Base-by-base conservation (phyloP, 2,113 vertebrate species). In the Phalacrocorax carbo region DNA sequence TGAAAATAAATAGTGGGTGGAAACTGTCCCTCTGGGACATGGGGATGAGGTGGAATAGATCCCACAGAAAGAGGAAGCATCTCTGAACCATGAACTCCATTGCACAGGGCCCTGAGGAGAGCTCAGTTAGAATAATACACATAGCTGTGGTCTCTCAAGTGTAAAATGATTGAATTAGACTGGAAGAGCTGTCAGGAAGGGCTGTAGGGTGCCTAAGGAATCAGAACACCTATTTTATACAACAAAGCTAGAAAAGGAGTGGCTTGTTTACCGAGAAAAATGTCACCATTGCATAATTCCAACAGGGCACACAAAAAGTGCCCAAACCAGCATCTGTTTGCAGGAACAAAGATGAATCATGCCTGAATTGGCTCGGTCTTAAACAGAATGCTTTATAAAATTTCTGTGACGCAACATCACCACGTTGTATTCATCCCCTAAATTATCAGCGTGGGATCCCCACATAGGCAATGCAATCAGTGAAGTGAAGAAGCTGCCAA, bases 301-400 rank as follows among this genome's bases (percentile, higher is more conserved):
- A 89, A 46, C 36, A 75, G 65, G 87, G 69, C 90, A 93, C 69
- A 84, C 55, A 32, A 72, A 58, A 94, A 91, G 92, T 81, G 81
- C 81, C 90, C 90, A 81, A 94, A 93, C 90, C 87, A 95, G 95
- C 87, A 94, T 58, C 77, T 95, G 81, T 89, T 91, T 93, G 94
- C 69, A 87, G 52, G 81, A 95, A 69, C 68, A 84, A 81, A 78
- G 84, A 90, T 96, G 93, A 96, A 95, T 95, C 93, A 96, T 23
- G n/a, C 32, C 58, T 65, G 71, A 68, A 72, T 5, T 80, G 86
- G 86, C 71, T 94, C 62, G n/a, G 54, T 58, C 81, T 75, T 66
- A 70, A 81, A 49, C 58, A 84, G 81, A 75, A 32, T 27, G 69
- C 60, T 93, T 84, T 55, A 81, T 93, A 51, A 71, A 91, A 93